Conservation (phyloP, 2,797 vertebrate genomes). For the Lepus oiostolus region DNA sequence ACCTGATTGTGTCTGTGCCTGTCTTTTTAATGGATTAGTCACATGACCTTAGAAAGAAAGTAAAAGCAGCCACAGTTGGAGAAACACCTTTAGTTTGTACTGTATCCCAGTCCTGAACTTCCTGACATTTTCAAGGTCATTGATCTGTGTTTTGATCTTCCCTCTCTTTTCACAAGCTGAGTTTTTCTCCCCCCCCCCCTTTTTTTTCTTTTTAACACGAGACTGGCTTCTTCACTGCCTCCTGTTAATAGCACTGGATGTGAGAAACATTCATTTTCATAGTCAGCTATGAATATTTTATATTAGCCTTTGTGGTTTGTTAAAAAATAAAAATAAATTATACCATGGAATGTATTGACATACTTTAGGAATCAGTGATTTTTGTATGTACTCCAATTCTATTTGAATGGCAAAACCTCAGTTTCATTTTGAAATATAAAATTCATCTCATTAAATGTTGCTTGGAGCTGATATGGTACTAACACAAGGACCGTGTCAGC, state of each 20-base stretch:
- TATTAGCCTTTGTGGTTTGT: slow-evolving; percentile 36
- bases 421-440: slow-evolving; percentile 66
- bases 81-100: neutral
- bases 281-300: slow-evolving; percentile 55
- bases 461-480: neutral
- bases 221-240: neutral
- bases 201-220: neutral
- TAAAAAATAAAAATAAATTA: slow-evolving; percentile 58
- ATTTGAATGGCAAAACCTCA: slow-evolving; percentile 46
- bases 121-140: neutral
- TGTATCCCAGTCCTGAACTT: neutral
- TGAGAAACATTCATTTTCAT: slow-evolving; percentile 27
- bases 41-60: neutral
- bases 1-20: neutral
- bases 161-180: neutral
- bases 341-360: neutral
- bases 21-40: neutral
- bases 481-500: neutral
- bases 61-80: neutral
- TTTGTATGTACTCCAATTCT: slow-evolving; percentile 58
- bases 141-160: slow-evolving; percentile 14
- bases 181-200: neutral
- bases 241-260: slow-evolving; percentile 19
- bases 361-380: slow-evolving; percentile 52
- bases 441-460: neutral